Percentiles rank a stretch among this genome's conserved stretches.
These are phyloP conservation scores for Liasis olivaceus DNA, from an alignment of 2,797 vertebrate species.

Conservation along the genomic window DNA sequence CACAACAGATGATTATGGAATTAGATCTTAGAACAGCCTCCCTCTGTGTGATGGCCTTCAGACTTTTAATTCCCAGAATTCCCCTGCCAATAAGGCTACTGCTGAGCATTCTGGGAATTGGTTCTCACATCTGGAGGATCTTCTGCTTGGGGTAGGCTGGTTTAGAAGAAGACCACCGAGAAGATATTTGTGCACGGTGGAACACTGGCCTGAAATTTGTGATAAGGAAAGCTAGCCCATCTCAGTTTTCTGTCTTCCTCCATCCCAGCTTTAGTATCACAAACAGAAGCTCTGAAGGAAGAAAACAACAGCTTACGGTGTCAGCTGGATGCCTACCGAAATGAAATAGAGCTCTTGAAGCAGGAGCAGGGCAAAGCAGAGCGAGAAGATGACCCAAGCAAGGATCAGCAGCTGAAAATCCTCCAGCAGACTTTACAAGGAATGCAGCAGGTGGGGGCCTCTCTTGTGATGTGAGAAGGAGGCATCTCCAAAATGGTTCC, in stretches of 20 bases:
- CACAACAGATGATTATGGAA: not conserved
- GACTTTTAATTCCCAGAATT: not conserved
- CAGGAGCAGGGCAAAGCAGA: slow-evolving; percentile 90
- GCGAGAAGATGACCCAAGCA: slow-evolving; percentile 86
- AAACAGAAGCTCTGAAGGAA: slow-evolving; percentile 90
- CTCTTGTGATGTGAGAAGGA: not conserved
- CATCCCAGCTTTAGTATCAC: slow-evolving; percentile 75
- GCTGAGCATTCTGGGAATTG: not conserved
- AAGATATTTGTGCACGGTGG: not conserved
- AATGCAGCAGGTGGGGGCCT: slow-evolving; percentile 88
- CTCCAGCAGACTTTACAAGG: slow-evolving; percentile 94
- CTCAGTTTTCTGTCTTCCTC: not conserved
- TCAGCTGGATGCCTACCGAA: slow-evolving; percentile 92
- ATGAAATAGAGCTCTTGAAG: slow-evolving; percentile 93
- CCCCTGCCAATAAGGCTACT: not conserved
- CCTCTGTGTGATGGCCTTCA: not conserved
- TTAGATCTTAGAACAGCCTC: not conserved
- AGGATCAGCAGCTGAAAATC: slow-evolving; percentile 91
- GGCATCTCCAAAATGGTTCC: not conserved
- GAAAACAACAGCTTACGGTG: slow-evolving; percentile 96
- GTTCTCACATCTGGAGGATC: not conserved
- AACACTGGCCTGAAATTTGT: not conserved
- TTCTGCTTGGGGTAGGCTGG: not conserved
- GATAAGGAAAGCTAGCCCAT: not conserved
- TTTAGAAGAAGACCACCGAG: not conserved